These are phyloP conservation scores for Sphaerolaimus hirsutus DNA, from an alignment of 2,888 invertebrate genomes.

Conservation along the genomic window DNA sequence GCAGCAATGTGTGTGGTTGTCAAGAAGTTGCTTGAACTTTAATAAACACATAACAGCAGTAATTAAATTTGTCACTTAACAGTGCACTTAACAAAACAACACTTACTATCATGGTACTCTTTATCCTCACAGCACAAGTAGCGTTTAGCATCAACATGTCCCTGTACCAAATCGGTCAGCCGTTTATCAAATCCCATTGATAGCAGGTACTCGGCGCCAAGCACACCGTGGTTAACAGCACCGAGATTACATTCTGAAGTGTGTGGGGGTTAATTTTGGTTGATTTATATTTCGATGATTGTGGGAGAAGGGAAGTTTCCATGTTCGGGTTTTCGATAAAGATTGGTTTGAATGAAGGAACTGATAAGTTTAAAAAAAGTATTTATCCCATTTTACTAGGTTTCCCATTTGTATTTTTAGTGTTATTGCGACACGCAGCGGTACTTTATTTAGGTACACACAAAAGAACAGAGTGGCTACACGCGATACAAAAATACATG, in stretches of 20 bases:
- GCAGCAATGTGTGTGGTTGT: too few species aligned
- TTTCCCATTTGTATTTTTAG: too few species aligned
- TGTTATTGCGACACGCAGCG: too few species aligned
- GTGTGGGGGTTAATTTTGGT: background rate
- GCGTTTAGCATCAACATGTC: slow-evolving; percentile 10
- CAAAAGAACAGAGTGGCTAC: too few species aligned
- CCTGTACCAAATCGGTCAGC: slow-evolving; percentile 3
- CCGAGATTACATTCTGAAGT: background rate
- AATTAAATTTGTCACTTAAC: too few species aligned
- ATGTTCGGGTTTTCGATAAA: background rate
- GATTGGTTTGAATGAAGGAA: background rate
- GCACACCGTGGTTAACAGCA: background rate
- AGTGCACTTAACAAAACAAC: too few species aligned
- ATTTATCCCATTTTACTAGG: too few species aligned
- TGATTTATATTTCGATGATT: background rate
- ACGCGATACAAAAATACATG: too few species aligned
- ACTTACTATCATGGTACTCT: slow-evolving; percentile 14
- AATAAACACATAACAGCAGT: too few species aligned
- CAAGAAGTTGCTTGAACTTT: too few species aligned
- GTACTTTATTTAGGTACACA: too few species aligned
- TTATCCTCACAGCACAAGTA: slow-evolving; percentile 14
- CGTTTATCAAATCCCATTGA: background rate
- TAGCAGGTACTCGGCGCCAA: slow-evolving; percentile 4
- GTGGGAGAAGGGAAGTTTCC: background rate
- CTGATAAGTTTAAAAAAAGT: background rate